Evolutionary conservation across 2,113 vertebrate genomes (phyloP), one percentile per base, ranked within the genome.

Genomic region (Syngnathus floridae): DNA sequence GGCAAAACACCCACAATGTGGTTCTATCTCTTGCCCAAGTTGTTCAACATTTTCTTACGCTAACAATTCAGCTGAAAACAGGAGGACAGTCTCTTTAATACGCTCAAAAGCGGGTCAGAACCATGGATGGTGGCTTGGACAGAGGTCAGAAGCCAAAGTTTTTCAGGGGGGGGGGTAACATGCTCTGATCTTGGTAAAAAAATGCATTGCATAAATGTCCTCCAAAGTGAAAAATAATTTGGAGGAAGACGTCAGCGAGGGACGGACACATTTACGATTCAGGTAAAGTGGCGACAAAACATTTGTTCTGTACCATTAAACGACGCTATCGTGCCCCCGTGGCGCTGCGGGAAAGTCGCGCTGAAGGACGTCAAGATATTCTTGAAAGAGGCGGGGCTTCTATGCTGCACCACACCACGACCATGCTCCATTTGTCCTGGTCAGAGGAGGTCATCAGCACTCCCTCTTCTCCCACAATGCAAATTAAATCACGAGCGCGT

Each of bases 401-500:
- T 5, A 40, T 12, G 3, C 10, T n/a, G 40, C 19, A 19, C 19
- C 6, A 59, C 9, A 19, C 56, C 37, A 4, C 19, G 21, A 7
- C 36, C 71, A 67, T 59, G 72, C 64, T 58, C 57, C 73, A 67
- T 81, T 79, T 79, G 74, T 63, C 69, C 77, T 68, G 77, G 71
- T 79, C 76, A 72, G 75, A 65, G 49, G 48, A 71, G 70, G 82
- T 82, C 73, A 79, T 78, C 71, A 1, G 19, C 66, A 40, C 48
- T 64, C 13, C 70, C 57, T 66, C 66, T 73, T 57, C 36, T 80
- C 70, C 71, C 76, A 69, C 12, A 73, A 74, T 70, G 51, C 67
- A 83, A 87, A 82, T 83, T 66, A 70, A 83, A 86, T 86, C 80
- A 80, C 61, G 83, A 72, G 78, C 75, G 65, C 51, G 70, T 58